These are phyloP conservation scores for Fragum whitleyi DNA, from an alignment of 2,888 invertebrate species.

Conservation along the genomic window DNA sequence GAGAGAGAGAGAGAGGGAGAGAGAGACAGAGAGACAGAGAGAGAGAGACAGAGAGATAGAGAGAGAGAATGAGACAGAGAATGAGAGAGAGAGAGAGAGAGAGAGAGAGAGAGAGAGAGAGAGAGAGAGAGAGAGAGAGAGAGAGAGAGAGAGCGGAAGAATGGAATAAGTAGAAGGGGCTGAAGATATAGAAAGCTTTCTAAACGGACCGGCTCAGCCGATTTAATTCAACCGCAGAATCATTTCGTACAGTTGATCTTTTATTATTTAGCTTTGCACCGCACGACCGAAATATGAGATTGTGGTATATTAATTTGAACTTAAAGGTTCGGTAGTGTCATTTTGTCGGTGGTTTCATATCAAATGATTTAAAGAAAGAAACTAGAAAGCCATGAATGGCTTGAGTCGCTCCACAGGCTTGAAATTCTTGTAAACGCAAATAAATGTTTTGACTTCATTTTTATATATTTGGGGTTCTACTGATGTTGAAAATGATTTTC, in stretches of 20 bases:
- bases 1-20: constrained; percentile 9
- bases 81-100: not conserved
- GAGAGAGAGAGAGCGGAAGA: no score
- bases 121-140: not conserved
- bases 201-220: not conserved
- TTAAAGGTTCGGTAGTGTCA: constrained; percentile 29
- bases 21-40: not conserved
- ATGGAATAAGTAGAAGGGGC: not conserved
- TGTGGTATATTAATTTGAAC: constrained; percentile 33
- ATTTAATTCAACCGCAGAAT: not conserved
- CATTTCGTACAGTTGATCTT: constrained; percentile 43
- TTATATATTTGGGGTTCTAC: no score
- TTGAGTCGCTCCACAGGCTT: no score
- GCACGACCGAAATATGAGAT: constrained; percentile 52
- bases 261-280: constrained; percentile 60
- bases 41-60: no score
- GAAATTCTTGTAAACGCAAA: no score
- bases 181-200: not conserved
- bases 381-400: not conserved
- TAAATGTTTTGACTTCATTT: no score
- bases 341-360: not conserved
- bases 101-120: constrained; percentile 9
- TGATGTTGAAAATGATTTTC: no score
- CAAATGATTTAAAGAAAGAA: not conserved
- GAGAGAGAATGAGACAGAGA: no score